phyloP scores from a whole-genome alignment of 2,888 invertebrate genomes.

The Antheraea yamamai region DNA sequence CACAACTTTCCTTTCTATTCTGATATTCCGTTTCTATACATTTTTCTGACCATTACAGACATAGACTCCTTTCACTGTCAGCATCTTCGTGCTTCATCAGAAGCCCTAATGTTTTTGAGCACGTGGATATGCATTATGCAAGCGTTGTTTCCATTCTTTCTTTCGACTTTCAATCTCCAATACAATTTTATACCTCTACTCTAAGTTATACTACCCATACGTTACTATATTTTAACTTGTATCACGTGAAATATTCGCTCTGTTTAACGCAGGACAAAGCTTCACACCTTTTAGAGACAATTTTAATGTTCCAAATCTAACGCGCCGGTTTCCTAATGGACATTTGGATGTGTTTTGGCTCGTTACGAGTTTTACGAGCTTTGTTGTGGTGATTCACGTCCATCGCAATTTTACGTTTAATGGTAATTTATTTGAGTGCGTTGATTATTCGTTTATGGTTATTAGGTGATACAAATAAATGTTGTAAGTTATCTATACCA shows the following conservation, averaged over 20 bases:
- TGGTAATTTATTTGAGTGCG: slow-evolving; percentile 45
- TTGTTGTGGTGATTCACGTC: slow-evolving; percentile 44
- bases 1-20: no score
- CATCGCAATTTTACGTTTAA: slow-evolving; percentile 53
- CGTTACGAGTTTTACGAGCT: slow-evolving; percentile 56
- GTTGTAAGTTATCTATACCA: background rate
- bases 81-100: background rate
- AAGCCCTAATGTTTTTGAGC: background rate
- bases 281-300: slow-evolving; percentile 22
- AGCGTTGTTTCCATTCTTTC: background rate
- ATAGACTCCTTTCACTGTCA: background rate
- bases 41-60: no score
- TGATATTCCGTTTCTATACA: no score
- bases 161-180: background rate
- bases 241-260: slow-evolving; percentile 6
- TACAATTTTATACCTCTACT: background rate
- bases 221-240: background rate
- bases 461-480: background rate
- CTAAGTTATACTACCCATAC: background rate
- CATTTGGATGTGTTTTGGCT: slow-evolving; percentile 43
- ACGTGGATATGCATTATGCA: background rate
- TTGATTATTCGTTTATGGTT: slow-evolving; percentile 21
- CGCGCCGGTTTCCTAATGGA: slow-evolving; percentile 44
- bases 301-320: slow-evolving; percentile 43
- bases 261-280: slow-evolving; percentile 16